Percentiles rank a stretch among this genome's conserved stretches.
Evolutionary conservation across 2,113 vertebrate genomes (phyloP).

Genomic region (Sigmodon hispidus): DNA sequence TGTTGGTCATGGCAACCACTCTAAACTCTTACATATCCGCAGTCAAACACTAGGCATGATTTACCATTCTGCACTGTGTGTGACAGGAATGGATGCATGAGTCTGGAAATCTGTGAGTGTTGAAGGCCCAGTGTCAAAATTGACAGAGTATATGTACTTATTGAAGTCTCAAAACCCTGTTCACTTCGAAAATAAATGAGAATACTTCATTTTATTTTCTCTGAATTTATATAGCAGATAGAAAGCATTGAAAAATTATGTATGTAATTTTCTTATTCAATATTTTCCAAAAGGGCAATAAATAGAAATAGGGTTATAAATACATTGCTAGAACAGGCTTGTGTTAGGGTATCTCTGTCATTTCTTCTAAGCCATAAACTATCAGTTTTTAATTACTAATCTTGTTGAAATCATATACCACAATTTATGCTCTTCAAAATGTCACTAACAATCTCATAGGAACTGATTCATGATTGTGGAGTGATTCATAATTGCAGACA

Average conservation of each 20-base stretch:
- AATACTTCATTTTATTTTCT: not conserved
- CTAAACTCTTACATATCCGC: not conserved
- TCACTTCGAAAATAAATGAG: not conserved
- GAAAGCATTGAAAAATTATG: not conserved
- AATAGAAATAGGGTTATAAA: not conserved
- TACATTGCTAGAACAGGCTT: not conserved
- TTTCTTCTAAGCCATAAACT: not conserved
- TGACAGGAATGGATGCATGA: not conserved
- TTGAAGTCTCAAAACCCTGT: rapidly evolving
- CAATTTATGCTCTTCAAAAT: not conserved
- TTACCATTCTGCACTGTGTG: not conserved
- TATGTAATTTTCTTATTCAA: not conserved
- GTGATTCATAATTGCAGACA: not conserved
- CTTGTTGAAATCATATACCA: not conserved
- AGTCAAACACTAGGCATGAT: not conserved
- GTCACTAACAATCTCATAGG: not conserved
- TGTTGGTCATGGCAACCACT: not conserved
- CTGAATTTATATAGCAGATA: not conserved
- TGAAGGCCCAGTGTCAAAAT: not conserved
- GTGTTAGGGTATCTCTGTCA: not conserved
- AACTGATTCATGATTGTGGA: not conserved
- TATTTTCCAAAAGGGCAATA: not conserved
- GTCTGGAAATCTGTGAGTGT: not conserved
- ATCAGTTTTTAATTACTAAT: not conserved
- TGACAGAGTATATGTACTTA: rapidly evolving